Base-by-base conservation (phyloP, 2,888 invertebrate species). In the Helleia helle region DNA sequence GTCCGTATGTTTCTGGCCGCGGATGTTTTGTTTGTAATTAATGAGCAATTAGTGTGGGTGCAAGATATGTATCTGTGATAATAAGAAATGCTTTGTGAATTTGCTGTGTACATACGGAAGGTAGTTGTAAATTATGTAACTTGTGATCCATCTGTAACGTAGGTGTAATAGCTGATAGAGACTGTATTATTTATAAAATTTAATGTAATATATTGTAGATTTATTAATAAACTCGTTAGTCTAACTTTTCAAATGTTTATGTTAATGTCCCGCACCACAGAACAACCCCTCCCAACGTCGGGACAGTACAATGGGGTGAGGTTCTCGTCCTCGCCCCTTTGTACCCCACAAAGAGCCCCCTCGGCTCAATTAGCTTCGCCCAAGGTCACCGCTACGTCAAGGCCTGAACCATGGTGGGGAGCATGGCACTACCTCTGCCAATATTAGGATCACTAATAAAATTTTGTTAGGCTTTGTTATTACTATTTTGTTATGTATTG, bases 11-110 rank as follows among this genome's bases (percentile, higher is more conserved):
- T 24, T 13, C 25, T 4, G 13, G 13, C 36, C 22, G 9, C n/a
- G 2, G 8, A 6, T 22, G 18, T 18, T 17, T 18, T 18, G 18
- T 34, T 34, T 34, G 12, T 22, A 22, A 39, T n/a, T n/a, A 29
- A 29, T 38, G 29, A 38, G 38, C 38, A 38, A 38, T 38, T 30
- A 24, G 39, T 30, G 24, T 39, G 39, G 67, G 72, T 72, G 75
- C 65, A 67, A 66, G 66, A 62, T 65, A 70, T 71, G 69, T 60
- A 71, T 71, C 80, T 79, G 80, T 80, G 77, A 79, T 77, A 77
- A 44, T 56, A 43, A 37, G 43, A 55, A 50, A 59, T 57, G 67
- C 61, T 69, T 67, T 71, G 71, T 70, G 65, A 65, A 65, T 62
- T 58, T 60, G 70, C 65, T 63, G 51, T 55, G 49, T 56, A 56